Evolutionary conservation across 2,888 invertebrate genomes (phyloP), one percentile per base, ranked within the genome.

Genomic region (Byasa hedistus): DNA sequence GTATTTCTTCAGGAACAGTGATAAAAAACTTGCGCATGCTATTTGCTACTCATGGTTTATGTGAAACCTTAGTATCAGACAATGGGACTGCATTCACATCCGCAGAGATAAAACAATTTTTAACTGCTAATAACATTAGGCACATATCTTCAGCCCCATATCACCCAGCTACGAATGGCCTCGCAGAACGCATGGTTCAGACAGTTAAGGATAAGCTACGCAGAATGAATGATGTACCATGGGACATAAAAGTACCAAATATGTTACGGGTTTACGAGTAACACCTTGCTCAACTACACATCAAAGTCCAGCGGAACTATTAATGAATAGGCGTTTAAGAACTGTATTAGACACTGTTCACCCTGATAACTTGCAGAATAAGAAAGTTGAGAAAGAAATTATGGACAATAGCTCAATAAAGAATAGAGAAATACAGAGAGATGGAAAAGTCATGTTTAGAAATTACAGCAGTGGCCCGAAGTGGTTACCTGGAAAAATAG

Each of bases 101-200:
- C 0, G 58, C n/a, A n/a, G n/a, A n/a, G n/a, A n/a, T n/a, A n/a
- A n/a, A n/a, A n/a, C n/a, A n/a, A n/a, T n/a, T n/a, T 10, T 32
- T 32, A 32, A 10, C 32, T 32, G 8, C 32, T 32, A 10, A 32
- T 66, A 69, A 68, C 17, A 72, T 73, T 51, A 36, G 56, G n/a
- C 71, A 72, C 44, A n/a, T 72, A 4, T 66, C 60, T 0, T 68
- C 71, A 57, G 69, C 70, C 15, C 74, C 72, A 7, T 71, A 71
- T 52, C 72, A 71, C 44, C 72, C 72, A 7, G 64, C 70, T 15
- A 70, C 72, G 1, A 73, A 72, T 52, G 72, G 74, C 0, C 62
- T 69, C n/a, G 69, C 69, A 5, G 73, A 74, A 57, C 58, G 72
- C 44, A 69, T 70, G 65, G 68, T 72, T 1, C 72, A 74, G 48